A percentile compares a stretch with the other conserved stretches of the same genome.
Conservation (phyloP, 2,113 vertebrate species). For the Gavia stellata region DNA sequence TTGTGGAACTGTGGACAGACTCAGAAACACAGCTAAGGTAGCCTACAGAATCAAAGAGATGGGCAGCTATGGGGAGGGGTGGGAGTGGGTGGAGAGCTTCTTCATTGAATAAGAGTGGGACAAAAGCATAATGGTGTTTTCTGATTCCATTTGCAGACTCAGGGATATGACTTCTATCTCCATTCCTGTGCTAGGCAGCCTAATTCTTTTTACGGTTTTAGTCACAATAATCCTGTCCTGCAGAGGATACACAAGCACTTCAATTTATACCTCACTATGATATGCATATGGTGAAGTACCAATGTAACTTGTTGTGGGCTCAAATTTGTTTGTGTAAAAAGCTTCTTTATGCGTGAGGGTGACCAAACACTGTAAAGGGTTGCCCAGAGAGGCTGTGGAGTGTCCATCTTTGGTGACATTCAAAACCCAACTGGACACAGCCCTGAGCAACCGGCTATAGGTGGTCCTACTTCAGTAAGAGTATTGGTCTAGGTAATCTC, state of each 20-base stretch:
- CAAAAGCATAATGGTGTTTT: not conserved
- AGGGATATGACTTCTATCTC: not conserved
- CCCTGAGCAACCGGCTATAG: not conserved
- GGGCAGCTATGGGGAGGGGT: not conserved
- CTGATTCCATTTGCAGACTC: not conserved
- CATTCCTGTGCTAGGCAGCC: not conserved
- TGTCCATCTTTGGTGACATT: not conserved
- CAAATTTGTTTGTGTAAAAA: not conserved
- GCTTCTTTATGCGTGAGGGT: not conserved
- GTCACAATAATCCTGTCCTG: not conserved
- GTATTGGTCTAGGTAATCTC: not conserved
- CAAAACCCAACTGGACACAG: not conserved
- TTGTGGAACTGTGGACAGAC: not conserved
- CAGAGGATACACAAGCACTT: not conserved
- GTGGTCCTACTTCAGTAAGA: not conserved
- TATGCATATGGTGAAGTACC: not conserved
- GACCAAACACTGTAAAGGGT: not conserved
- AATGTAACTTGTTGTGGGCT: not conserved
- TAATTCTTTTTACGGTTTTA: not conserved
- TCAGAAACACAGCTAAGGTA: not conserved
- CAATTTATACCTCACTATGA: not conserved
- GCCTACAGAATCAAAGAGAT: not conserved
- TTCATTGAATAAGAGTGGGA: not conserved
- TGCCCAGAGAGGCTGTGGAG: not conserved
- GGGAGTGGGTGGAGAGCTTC: not conserved